Base-by-base conservation (phyloP, 1,140 invertebrate species). In the Listronotus bonariensis region DNA sequence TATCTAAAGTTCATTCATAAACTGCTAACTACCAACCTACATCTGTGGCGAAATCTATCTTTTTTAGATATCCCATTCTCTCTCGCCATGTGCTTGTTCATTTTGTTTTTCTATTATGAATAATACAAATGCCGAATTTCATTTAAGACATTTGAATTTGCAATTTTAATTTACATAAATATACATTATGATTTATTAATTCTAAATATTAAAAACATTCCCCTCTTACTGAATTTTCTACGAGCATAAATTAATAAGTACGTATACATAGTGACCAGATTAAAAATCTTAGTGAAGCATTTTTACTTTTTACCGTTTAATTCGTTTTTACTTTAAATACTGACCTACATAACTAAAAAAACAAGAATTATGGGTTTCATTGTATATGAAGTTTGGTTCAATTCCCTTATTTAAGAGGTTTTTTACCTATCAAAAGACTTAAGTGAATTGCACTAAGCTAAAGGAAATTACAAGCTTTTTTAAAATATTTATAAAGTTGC, bases 1-100 rank as follows among this genome's bases (percentile, higher is more conserved):
- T 55, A 55, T 55, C 53, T 55, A 55, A 55, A 55, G 53, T 55
- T 55, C 53, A 55, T 55, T 55, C 53, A 55, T 55, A 55, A 55
- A 55, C 38, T 55, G 53, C 38, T 55, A 55, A 55, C 53, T 55
- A 55, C 53, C 53, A 55, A 17, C 53, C 53, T 42, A 55, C 53
- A 55, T 55, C 53, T 55, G 53, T 55, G 53, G 53, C 53, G 53
- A 55, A 55, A 55, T 55, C 38, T 53, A 53, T 55, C 17, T 42
- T 42, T 42, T 42, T 48, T 20, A 17, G 17, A 42, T 55, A 40
- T 38, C 31, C 15, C 11, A 38, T 36, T 20, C 32, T 48, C 45
- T 18, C 15, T 18, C 18, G 45, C 45, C 45, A 48, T 48, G 10
- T 48, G 45, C 45, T 12, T 17, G 18, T 26, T 20, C 45, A 17